Percentiles rank a stretch among this genome's conserved stretches.
Evolutionary conservation across 37 sponge, comb jelly and placozoan genomes (phyloP).

Genomic region (Haliclona indistincta): DNA sequence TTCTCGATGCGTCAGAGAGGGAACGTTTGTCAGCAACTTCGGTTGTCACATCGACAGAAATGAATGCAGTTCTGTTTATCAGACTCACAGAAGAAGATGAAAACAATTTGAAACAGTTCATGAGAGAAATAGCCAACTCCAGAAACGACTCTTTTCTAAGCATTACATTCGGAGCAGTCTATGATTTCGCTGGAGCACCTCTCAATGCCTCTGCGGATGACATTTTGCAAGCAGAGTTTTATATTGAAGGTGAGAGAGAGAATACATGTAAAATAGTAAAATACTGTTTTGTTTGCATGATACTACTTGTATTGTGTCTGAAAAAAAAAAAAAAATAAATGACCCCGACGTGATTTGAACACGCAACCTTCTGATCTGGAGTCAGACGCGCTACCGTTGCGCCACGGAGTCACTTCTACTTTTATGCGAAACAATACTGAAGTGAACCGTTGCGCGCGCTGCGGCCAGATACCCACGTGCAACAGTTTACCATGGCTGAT

Average conservation of each 20-base stretch:
- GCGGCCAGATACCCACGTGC: no score
- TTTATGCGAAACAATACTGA: no score
- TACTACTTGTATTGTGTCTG: no score
- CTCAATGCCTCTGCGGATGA: constrained; percentile 6
- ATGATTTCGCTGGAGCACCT: constrained; percentile 45
- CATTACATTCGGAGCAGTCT: constrained; percentile 28
- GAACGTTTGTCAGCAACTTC: constrained; percentile 29
- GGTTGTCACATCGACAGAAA: constrained; percentile 15
- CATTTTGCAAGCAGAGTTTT: constrained; percentile 43
- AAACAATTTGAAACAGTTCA: constrained; percentile 48
- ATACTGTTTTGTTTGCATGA: no score
- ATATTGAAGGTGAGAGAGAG: constrained; percentile 66
- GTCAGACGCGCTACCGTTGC: constrained; percentile 98
- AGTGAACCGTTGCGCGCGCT: no score
- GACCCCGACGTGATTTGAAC: constrained; percentile 96
- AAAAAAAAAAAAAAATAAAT: constrained; percentile 67
- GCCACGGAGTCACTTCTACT: constrained; percentile 89
- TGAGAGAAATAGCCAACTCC: constrained; percentile 56
- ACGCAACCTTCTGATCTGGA: constrained; percentile 98
- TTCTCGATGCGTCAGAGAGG: background rate
- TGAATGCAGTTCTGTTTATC: constrained; percentile 36
- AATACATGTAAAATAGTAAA: no score
- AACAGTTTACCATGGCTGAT: no score
- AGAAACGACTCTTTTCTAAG: constrained; percentile 49
- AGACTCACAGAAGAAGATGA: constrained; percentile 60